phyloP scores from a whole-genome alignment of 2,113 vertebrate genomes.

The Jacana jacana region DNA sequence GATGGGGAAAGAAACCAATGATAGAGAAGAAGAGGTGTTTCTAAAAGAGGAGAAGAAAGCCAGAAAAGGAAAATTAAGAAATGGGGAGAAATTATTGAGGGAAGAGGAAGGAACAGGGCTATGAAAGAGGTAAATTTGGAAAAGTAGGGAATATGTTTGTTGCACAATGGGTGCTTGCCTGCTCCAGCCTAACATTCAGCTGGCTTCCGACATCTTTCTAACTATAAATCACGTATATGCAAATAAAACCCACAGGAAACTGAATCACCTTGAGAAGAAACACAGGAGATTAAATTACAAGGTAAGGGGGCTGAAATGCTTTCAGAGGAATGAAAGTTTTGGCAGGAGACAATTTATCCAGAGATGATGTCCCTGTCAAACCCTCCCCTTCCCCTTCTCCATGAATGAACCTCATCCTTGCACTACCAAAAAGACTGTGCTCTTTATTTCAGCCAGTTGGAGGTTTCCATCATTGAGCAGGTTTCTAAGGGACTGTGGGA shows the following conservation, averaged over 20 bases:
- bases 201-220: not conserved
- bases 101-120: not conserved
- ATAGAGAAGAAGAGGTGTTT: not conserved
- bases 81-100: not conserved
- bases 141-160: not conserved
- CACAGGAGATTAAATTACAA: not conserved
- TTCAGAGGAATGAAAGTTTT: not conserved
- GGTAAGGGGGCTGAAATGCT: not conserved
- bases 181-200: not conserved
- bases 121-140: not conserved
- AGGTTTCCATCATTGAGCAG: not conserved
- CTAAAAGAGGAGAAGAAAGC: not conserved
- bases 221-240: not conserved
- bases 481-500: not conserved
- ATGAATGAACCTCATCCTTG: not conserved
- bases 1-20: not conserved
- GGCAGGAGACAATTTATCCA: not conserved
- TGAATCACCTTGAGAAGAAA: not conserved
- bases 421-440: not conserved
- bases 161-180: not conserved
- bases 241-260: not conserved
- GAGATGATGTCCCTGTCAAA: not conserved
- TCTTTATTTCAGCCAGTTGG: not conserved
- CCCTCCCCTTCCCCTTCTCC: not conserved
- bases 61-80: not conserved